Evolutionary conservation across 2,888 invertebrate species (phyloP).

Genomic region (Himalopsyche anomala): DNA sequence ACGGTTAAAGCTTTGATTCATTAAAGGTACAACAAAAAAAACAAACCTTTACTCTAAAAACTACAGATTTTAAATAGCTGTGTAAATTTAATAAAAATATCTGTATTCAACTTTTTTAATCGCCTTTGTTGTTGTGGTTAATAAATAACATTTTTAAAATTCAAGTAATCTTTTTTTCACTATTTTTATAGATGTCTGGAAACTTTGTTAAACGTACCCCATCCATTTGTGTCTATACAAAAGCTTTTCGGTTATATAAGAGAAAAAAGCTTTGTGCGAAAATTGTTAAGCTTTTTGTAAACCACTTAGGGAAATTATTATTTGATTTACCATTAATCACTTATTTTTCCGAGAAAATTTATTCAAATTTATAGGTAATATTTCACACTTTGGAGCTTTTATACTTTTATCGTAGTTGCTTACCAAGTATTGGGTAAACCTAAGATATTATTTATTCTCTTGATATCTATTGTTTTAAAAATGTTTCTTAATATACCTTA

Average conservation of each 20-base stretch:
- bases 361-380: no score
- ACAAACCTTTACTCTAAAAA: no score
- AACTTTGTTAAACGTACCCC: not conserved
- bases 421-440: no score
- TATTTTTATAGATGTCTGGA: not conserved
- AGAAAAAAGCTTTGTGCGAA: slow-evolving; percentile 5
- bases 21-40: no score
- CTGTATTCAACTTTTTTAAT: not conserved
- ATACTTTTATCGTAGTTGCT: no score
- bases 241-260: not conserved
- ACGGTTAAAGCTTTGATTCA: no score
- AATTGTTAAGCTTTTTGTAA: slow-evolving; percentile 30
- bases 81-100: not conserved
- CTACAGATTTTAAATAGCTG: no score
- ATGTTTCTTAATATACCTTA: no score
- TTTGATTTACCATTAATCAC: slow-evolving; percentile 31
- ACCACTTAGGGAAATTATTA: slow-evolving; percentile 30
- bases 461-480: no score
- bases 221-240: not conserved
- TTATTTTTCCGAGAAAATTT: not conserved
- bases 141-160: slow-evolving; percentile 6
- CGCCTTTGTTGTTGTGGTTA: not conserved
- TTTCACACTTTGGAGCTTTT: no score
- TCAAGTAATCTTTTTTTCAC: not conserved
- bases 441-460: no score